Evolutionary conservation across 1,140 invertebrate genomes (phyloP), one percentile per base, ranked within the genome.

Genomic region (Drosophila nigrodunni): DNA sequence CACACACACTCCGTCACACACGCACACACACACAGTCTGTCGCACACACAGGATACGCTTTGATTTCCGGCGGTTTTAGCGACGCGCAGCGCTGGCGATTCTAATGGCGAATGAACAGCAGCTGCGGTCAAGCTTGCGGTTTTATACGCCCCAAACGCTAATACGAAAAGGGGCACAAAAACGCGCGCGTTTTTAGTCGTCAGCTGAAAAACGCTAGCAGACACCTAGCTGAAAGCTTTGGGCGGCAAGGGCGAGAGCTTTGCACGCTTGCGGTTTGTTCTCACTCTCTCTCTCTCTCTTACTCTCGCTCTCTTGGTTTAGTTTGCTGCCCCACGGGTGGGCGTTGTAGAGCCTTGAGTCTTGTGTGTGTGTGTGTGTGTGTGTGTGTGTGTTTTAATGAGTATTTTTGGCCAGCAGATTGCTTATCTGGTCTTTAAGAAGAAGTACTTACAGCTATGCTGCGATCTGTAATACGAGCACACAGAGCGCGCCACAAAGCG

Each of bases 121-220:
- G 52, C 70, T 69, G 69, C 81, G 85, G 85, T 89, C 85, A 89
- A 89, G 86, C 86, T 90, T 81, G 86, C 80, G 86, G 85, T 90
- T 89, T 90, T 89, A 89, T 89, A 90, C 67, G 72, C 64, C 25
- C 25, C 25, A 30, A 30, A 30, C 25, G 25, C 25, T 30, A 30
- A 30, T 30, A 30, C 25, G 25, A 30, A 30, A 30, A 30, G 25
- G 25, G 25, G 25, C 66, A 65, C 49, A 34, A 49, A 39, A 55
- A 3, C 55, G 47, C 62, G 65, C 41, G 66, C 72, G 54, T 58
- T 78, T 75, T 80, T 66, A 54, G 60, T 43, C 50, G 37, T 8
- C 30, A 83, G 79, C 80, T 71, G 82, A 78, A 30, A 41, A 61
- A 61, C 34, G 15, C 54, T 11, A 43, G 13, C 52, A 55, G 35